These are phyloP conservation scores for Alauda arvensis DNA, from an alignment of 2,797 vertebrate genomes.

Conservation along the genomic window DNA sequence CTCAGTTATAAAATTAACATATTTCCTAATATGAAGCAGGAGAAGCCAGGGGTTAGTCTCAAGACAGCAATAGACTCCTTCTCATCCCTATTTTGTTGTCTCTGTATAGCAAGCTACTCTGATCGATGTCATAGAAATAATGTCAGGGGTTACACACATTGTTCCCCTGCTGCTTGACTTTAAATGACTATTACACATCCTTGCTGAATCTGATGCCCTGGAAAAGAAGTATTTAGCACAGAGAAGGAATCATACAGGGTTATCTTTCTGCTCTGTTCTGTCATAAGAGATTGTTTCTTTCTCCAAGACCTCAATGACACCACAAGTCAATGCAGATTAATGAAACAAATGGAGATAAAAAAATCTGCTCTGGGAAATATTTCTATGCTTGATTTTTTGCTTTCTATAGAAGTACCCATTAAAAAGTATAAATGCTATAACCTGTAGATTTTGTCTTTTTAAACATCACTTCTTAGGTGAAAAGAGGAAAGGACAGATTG, in stretches of 20 bases:
- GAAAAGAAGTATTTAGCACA: neutral
- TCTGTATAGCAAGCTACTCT: neutral
- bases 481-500: constrained; percentile 21
- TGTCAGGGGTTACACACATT: neutral
- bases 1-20: neutral
- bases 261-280: neutral
- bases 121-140: neutral
- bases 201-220: neutral
- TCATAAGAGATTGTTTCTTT: constrained; percentile 10
- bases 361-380: neutral
- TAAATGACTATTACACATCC: neutral
- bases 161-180: neutral
- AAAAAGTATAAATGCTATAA: constrained; percentile 74
- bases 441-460: constrained; percentile 75
- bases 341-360: neutral
- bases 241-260: constrained; percentile 5
- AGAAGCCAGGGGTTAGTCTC: neutral
- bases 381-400: constrained; percentile 30
- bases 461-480: constrained; percentile 67
- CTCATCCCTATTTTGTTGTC: neutral
- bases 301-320: constrained; percentile 25
- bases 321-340: constrained; percentile 39
- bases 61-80: neutral
- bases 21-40: neutral
- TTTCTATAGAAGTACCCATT: constrained; percentile 63